Conservation (phyloP, 30 jellyfish, hydroid and myxozoan genomes). For the Clytia hemisphaerica region DNA sequence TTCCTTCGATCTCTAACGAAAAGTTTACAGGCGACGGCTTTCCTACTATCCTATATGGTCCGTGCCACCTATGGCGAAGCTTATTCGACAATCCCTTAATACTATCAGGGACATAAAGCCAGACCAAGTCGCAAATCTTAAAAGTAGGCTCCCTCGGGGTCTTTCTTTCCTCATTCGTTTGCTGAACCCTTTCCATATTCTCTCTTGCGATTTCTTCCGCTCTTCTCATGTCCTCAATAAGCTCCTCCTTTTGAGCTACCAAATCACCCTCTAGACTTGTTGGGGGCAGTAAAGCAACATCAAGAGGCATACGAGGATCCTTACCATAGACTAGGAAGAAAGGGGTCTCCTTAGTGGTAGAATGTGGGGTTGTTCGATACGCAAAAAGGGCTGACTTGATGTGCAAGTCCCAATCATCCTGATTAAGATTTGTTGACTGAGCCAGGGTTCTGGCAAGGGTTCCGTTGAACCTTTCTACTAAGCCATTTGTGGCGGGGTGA, state of each 20-base stretch:
- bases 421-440: constrained; percentile 7
- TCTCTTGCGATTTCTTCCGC: neutral
- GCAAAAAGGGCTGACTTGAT: constrained; percentile 12
- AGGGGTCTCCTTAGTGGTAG: too few relatives aligned
- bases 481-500: constrained; percentile 43
- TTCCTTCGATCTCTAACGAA: constrained; percentile 28
- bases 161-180: constrained; percentile 7
- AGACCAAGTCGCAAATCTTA: constrained; percentile 35
- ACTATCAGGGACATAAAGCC: constrained; percentile 46
- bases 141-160: constrained; percentile 27
- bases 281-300: constrained; percentile 20
- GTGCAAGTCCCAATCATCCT: constrained; percentile 30
- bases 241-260: too few relatives aligned
- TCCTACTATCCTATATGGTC: constrained; percentile 56
- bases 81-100: constrained; percentile 32
- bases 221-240: too few relatives aligned
- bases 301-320: constrained; percentile 46
- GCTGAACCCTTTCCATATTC: neutral
- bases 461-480: constrained; percentile 27
- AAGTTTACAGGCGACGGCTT: constrained; percentile 39
- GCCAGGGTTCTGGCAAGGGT: constrained; percentile 21
- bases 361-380: too few relatives aligned
- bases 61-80: constrained; percentile 45
- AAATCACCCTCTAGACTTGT: too few relatives aligned
- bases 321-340: constrained; percentile 33